A percentile compares a stretch with the other conserved stretches of the same genome.
These are phyloP conservation scores for Trididemnum nubilum DNA, from an alignment of 23 tunicate species.

Conservation along the genomic window DNA sequence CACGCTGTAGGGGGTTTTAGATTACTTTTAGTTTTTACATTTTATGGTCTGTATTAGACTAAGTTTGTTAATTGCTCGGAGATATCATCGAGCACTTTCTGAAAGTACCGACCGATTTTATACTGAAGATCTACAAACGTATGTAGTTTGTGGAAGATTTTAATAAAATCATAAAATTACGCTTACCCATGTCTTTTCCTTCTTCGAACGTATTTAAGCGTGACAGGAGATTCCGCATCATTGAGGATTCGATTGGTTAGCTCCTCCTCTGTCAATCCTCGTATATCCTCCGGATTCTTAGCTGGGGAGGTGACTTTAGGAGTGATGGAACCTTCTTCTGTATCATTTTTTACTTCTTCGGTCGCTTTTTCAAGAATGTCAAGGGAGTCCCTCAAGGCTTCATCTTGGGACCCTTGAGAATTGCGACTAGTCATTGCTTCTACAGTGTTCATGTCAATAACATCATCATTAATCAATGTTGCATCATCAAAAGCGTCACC, in stretches of 20 bases:
- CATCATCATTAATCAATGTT: background rate
- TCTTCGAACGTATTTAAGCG: constrained; percentile 6
- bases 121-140: too few relatives aligned
- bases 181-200: constrained; percentile 69
- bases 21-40: too few relatives aligned
- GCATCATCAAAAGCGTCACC: background rate
- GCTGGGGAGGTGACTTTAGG: constrained; percentile 38
- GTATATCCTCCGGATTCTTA: background rate
- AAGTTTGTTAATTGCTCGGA: too few relatives aligned
- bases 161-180: too few relatives aligned
- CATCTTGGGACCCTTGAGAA: background rate
- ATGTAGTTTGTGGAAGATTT: too few relatives aligned
- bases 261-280: constrained; percentile 27
- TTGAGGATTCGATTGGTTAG: constrained; percentile 43
- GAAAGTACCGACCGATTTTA: too few relatives aligned
- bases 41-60: too few relatives aligned
- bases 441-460: background rate
- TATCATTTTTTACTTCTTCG: constrained; percentile 14
- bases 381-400: too few relatives aligned
- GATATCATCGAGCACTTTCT: too few relatives aligned
- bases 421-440: background rate
- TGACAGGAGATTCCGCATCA: constrained; percentile 18
- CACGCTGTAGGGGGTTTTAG: too few relatives aligned
- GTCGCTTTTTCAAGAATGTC: constrained; percentile 5
- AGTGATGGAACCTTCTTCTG: constrained; percentile 57